These are phyloP conservation scores for Hypena proboscidalis DNA, from an alignment of 2,888 invertebrate genomes.

Conservation along the genomic window DNA sequence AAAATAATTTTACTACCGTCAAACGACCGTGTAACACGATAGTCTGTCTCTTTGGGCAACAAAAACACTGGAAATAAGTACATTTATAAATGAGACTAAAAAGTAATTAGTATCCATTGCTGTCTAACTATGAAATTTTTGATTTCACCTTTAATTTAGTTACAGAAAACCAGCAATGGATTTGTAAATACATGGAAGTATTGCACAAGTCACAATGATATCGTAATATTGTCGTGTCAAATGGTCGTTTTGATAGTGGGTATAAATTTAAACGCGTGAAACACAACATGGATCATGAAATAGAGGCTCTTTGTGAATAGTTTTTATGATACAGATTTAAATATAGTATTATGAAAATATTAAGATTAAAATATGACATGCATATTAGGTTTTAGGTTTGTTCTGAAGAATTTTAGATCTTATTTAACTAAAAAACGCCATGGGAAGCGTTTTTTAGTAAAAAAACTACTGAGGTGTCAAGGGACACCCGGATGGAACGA, in stretches of 20 bases:
- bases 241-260: constrained; percentile 19
- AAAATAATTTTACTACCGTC: constrained; percentile 31
- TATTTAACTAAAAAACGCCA: too few species aligned
- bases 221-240: constrained; percentile 25
- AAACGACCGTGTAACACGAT: constrained; percentile 33
- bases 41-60: constrained; percentile 2
- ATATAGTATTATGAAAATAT: background rate
- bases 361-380: background rate
- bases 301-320: constrained; percentile 12
- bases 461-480: too few species aligned
- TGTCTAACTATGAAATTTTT: background rate
- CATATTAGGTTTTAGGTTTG: too few species aligned
- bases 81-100: too few species aligned
- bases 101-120: constrained; percentile 2
- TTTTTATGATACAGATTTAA: background rate
- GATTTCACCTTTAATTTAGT: background rate
- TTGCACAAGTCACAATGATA: background rate
- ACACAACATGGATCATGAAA: constrained; percentile 24
- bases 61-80: background rate
- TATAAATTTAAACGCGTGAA: constrained; percentile 37
- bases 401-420: too few species aligned
- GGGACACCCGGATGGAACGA: too few species aligned
- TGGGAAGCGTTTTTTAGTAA: too few species aligned
- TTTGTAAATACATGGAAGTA: background rate
- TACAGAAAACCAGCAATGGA: constrained; percentile 6